Evolutionary conservation across 2,888 invertebrate species (phyloP).

Genomic region (Cactoblastis cactorum): DNA sequence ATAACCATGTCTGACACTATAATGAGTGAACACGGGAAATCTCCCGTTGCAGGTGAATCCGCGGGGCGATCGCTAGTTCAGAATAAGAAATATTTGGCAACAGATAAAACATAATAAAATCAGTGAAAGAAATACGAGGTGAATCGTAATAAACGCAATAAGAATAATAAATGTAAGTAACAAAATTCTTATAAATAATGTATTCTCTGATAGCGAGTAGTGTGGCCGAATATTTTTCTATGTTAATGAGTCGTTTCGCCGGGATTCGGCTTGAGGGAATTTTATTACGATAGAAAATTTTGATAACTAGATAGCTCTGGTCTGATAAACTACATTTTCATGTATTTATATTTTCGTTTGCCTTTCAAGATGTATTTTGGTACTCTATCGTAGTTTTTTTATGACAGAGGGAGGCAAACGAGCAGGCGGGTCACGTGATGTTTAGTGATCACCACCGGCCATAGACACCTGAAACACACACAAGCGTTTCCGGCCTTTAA

Average conservation of each 20-base stretch:
- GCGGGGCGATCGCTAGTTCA: too few relatives aligned
- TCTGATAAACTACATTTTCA: neutral
- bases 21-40: too few relatives aligned
- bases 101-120: neutral
- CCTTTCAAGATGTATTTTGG: neutral
- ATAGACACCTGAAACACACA: too few relatives aligned
- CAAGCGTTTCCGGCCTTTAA: too few relatives aligned
- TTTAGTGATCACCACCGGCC: too few relatives aligned
- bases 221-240: slow-evolving; percentile 7
- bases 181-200: neutral
- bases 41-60: too few relatives aligned
- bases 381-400: too few relatives aligned
- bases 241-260: neutral
- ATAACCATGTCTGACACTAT: too few relatives aligned
- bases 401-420: too few relatives aligned
- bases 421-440: too few relatives aligned
- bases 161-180: slow-evolving; percentile 5
- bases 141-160: neutral
- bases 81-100: too few relatives aligned
- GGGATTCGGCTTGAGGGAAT: neutral
- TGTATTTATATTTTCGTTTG: neutral
- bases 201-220: neutral
- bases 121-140: neutral
- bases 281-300: neutral
- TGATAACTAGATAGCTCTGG: neutral